Evolutionary conservation across 2,888 invertebrate species (phyloP).

Genomic region (Cantharis rustica): DNA sequence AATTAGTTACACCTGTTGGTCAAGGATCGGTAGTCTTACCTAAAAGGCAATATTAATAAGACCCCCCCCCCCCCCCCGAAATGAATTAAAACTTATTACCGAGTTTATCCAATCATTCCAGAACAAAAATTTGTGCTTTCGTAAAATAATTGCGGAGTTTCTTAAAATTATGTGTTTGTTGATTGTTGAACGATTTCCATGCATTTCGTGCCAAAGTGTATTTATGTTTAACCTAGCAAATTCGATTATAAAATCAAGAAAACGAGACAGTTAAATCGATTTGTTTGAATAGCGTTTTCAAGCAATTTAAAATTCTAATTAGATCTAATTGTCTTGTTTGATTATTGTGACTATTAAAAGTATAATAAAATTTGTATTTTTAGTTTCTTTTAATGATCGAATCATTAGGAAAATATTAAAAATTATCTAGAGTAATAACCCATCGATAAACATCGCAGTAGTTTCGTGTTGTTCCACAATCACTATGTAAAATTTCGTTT

Average conservation of each 20-base stretch:
- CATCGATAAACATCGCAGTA: not conserved
- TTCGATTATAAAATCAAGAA: not conserved
- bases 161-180: not conserved
- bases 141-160: not conserved
- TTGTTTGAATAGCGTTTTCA: not conserved
- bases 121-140: not conserved
- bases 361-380: not conserved
- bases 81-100: too few relatives aligned
- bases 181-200: not conserved
- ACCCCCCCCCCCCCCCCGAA: too few relatives aligned
- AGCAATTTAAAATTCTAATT: conserved; percentile 2
- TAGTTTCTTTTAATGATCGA: not conserved
- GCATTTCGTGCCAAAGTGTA: not conserved
- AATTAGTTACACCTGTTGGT: not conserved
- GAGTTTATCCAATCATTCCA: too few relatives aligned
- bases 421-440: not conserved
- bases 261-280: not conserved
- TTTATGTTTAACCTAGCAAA: not conserved
- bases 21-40: not conserved
- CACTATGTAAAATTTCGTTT: not conserved
- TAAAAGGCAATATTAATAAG: too few relatives aligned
- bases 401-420: not conserved
- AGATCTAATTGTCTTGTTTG: not conserved
- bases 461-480: not conserved
- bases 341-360: not conserved